Conservation (phyloP, 1,140 invertebrate genomes). For the Metaphire vulgaris region DNA sequence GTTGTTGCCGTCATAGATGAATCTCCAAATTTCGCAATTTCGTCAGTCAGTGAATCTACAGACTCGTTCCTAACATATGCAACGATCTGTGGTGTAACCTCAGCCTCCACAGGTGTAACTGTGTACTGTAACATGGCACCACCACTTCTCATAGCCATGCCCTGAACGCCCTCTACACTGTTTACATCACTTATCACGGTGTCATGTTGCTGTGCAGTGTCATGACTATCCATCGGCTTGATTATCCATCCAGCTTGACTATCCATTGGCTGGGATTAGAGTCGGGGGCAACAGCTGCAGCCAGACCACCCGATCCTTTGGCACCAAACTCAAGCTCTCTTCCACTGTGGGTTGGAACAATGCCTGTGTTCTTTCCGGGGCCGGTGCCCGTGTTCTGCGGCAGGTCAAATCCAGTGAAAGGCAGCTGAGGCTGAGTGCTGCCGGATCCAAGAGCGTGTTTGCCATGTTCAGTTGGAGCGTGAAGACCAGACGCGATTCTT, state of each 20-base stretch:
- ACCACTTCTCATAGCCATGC: background rate
- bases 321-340: no score
- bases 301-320: no score
- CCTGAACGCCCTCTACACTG: background rate
- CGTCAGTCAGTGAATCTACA: background rate
- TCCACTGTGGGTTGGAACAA: slow-evolving; percentile 4
- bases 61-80: background rate
- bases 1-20: background rate
- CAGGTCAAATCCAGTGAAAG: background rate
- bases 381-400: background rate
- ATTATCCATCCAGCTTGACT: no score
- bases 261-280: no score
- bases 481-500: slow-evolving; percentile 5
- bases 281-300: no score
- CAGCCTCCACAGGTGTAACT: background rate
- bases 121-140: no score
- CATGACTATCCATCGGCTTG: no score
- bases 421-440: background rate
- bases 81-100: background rate
- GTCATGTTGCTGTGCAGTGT: background rate
- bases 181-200: no score
- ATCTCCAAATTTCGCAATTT: background rate
- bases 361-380: slow-evolving; percentile 30
- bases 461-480: background rate
- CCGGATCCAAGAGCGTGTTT: background rate